A percentile compares a stretch with the other conserved stretches of the same genome.
Evolutionary conservation across 2,888 invertebrate genomes (phyloP).

Genomic region (Synanthedon formicaeformis): DNA sequence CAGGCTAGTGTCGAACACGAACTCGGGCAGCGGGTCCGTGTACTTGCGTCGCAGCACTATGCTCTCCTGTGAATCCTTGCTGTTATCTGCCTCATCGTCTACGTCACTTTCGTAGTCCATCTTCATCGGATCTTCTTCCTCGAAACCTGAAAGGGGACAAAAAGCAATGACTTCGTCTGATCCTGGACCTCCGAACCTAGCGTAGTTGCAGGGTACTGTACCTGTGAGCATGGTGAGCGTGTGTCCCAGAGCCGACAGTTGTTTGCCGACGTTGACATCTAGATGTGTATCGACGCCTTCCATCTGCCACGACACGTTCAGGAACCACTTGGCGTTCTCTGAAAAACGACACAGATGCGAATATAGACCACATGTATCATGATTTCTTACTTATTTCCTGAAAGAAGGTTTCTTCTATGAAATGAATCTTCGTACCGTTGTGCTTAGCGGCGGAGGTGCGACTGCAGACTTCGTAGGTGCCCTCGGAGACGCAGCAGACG

Average conservation of each 20-base stretch:
- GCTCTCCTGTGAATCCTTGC: slow-evolving; percentile 75
- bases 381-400: too few relatives aligned
- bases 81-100: slow-evolving; percentile 76
- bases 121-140: slow-evolving; percentile 81
- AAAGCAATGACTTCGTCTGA: background rate
- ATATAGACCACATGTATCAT: too few relatives aligned
- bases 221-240: slow-evolving; percentile 96
- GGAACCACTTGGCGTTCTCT: slow-evolving; percentile 97
- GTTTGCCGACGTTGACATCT: slow-evolving; percentile 96
- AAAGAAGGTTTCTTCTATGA: too few relatives aligned
- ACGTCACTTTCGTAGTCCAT: slow-evolving; percentile 84
- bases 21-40: slow-evolving; percentile 83
- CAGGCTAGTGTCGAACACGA: slow-evolving; percentile 83
- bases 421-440: slow-evolving; percentile 65
- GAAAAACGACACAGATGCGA: slow-evolving; percentile 7
- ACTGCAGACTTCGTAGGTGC: slow-evolving; percentile 97
- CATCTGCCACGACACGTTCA: slow-evolving; percentile 99
- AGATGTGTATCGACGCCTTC: slow-evolving; percentile 97
- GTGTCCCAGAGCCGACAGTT: slow-evolving; percentile 92
- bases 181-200: background rate
- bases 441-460: slow-evolving; percentile 90
- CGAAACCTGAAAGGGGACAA: slow-evolving; percentile 60
- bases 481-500: slow-evolving; percentile 97
- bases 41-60: slow-evolving; percentile 75
- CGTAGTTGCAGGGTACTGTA: slow-evolving; percentile 6